Evolutionary conservation across 2,888 invertebrate genomes (phyloP), one percentile per base, ranked within the genome.

Genomic region (Malthinus flaveolus): DNA sequence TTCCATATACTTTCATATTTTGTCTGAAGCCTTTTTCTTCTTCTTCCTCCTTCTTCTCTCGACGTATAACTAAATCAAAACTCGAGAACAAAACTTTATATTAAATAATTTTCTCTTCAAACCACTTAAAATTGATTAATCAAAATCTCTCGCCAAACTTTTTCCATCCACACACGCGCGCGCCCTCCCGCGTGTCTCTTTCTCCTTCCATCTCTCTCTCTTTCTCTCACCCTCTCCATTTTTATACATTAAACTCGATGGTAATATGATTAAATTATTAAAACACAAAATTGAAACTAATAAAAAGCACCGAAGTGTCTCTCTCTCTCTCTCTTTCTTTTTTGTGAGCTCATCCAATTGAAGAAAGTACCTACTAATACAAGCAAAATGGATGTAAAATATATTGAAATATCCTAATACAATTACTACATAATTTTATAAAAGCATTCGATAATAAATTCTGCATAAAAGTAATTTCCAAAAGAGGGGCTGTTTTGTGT

Each of bases 1-100:
- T 75, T 73, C 69, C 70, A 72, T 67, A 68, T 66, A 69, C 68
- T 68, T 70, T 67, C 73, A 74, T 74, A 74, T 73, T 73, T 71
- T 65, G 66, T 67, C 67, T 62, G 67, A 64, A 66, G 66, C 62
- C 66, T 61, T 65, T 66, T 67, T 71, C 69, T 70, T 23, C 5
- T 5, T 23, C 5, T 5, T 23, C 5, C 23, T 23, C 5, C 23
- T 5, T 15, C 23, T 15, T 15, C 13, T 42, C 39, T 42, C n/a
- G n/a, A 23, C 15, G 39, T 42, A 13, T 23, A 2, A 42, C 39
- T 42, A 42, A 42, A 42, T 42, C 39, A 42, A 42, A 42, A 42
- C 23, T n/a, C 8, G 23, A 23, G 23, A 23, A 23, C 23, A 23
- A 23, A 23, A 23, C 23, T 23, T 23, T 23, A 23, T 23, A 23